Percentiles rank a stretch among this genome's conserved stretches.
Evolutionary conservation across 2,888 invertebrate species (phyloP).

Genomic region (Metallyticus violacea): DNA sequence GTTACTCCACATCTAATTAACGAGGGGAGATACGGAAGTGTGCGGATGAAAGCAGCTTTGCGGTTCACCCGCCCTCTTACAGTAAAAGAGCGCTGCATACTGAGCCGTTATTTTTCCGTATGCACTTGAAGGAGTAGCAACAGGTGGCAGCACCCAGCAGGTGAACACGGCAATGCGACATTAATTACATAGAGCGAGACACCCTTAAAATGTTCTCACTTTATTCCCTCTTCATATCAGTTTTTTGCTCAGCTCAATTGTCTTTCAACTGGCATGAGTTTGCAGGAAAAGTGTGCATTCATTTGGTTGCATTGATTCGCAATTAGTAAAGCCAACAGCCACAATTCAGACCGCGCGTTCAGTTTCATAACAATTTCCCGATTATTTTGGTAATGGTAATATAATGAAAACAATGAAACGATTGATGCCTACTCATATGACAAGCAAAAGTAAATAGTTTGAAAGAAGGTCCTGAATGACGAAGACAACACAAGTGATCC

Average conservation of each 20-base stretch:
- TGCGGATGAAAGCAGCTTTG: neutral
- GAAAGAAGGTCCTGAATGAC: no score
- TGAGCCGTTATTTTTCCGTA: neutral
- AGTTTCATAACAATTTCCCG: no score
- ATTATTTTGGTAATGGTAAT: no score
- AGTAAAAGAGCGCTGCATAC: neutral
- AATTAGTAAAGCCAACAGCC: no score
- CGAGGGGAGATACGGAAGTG: neutral
- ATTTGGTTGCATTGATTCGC: no score
- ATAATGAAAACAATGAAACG: no score
- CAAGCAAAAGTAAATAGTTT: no score
- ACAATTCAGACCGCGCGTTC: no score
- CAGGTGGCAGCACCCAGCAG: neutral
- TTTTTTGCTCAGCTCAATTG: neutral
- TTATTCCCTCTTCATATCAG: neutral
- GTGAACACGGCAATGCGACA: neutral
- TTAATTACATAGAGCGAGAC: neutral
- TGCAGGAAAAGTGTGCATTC: neutral
- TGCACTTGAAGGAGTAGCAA: neutral
- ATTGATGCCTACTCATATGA: no score
- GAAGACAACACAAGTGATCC: no score
- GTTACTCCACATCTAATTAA: neutral
- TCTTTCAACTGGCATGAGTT: no score
- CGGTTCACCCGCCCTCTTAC: neutral
- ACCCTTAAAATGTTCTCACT: neutral